These are phyloP conservation scores for Dasypus novemcinctus DNA, from an alignment of 2,113 vertebrate species.

Conservation along the genomic window DNA sequence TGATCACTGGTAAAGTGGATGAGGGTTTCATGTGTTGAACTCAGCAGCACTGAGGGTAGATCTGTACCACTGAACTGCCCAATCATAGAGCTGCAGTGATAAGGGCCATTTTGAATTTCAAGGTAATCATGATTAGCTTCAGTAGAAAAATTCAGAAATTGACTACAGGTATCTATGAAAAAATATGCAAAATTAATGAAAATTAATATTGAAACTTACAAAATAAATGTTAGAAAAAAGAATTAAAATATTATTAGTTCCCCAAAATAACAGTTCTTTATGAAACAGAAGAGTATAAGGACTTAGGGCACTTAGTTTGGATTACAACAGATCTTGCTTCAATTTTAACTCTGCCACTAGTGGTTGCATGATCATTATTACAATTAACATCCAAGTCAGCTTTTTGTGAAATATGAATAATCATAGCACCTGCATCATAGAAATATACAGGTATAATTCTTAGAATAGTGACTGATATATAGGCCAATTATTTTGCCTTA, in stretches of 20 bases:
- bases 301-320: accelerated
- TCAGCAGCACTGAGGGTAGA: conserved; percentile 89
- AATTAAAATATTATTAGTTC: accelerated
- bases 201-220: accelerated
- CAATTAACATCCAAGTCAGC: accelerated
- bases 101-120: conserved; percentile 94
- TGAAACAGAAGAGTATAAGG: accelerated
- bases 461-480: accelerated
- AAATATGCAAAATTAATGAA: not conserved
- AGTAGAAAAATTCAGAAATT: conserved; percentile 96
- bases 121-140: conserved; percentile 99
- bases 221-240: accelerated
- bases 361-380: accelerated
- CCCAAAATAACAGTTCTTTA: accelerated
- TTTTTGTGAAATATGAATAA: accelerated
- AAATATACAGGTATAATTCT: accelerated
- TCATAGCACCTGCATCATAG: accelerated
- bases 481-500: accelerated
- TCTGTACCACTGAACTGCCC: conserved; percentile 96
- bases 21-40: conserved; percentile 95
- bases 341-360: accelerated
- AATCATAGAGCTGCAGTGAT: conserved; percentile 92
- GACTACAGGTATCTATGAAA: conserved; percentile 90
- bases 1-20: conserved; percentile 98
- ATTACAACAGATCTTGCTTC: accelerated